A percentile compares a stretch with the other conserved stretches of the same genome.
These are phyloP conservation scores for Notocelia uddmanniana DNA, from an alignment of 2,888 invertebrate species.

Conservation along the genomic window DNA sequence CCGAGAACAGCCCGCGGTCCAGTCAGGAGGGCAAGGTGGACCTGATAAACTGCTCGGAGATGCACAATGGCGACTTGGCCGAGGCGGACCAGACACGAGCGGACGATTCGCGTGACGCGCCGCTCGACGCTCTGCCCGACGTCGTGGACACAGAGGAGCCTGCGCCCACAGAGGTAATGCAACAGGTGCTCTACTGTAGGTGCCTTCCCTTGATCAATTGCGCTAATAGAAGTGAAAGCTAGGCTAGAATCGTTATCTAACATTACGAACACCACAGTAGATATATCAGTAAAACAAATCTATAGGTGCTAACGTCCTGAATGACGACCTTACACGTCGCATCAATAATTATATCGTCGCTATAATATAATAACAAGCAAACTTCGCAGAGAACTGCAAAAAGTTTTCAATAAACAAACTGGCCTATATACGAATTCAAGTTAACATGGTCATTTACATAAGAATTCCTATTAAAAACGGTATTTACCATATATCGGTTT, in stretches of 20 bases:
- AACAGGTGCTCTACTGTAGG: conserved; percentile 79
- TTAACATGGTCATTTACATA: no score
- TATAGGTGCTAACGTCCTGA: no score
- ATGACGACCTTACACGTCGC: no score
- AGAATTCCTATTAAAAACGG: no score
- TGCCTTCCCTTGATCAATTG: conserved; percentile 78
- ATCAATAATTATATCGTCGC: no score
- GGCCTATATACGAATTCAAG: no score
- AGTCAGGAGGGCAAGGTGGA: conserved; percentile 79
- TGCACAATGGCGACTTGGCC: conserved; percentile 90
- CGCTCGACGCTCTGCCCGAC: conserved; percentile 73
- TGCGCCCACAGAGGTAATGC: conserved; percentile 84
- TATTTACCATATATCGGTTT: no score
- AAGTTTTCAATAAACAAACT: no score
- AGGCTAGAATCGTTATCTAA: conserved; percentile 1
- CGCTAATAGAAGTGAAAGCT: conserved; percentile 62
- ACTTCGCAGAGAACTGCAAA: no score
- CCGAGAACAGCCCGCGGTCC: conserved; percentile 65
- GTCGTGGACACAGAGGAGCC: conserved; percentile 82
- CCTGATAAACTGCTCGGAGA: conserved; percentile 80
- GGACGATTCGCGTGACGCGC: conserved; percentile 60
- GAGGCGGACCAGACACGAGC: conserved; percentile 91
- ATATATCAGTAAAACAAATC: no score
- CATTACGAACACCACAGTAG: not conserved
- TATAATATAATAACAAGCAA: no score